phyloP scores from a whole-genome alignment of 2,113 vertebrate genomes.

The Gavialis gangeticus region DNA sequence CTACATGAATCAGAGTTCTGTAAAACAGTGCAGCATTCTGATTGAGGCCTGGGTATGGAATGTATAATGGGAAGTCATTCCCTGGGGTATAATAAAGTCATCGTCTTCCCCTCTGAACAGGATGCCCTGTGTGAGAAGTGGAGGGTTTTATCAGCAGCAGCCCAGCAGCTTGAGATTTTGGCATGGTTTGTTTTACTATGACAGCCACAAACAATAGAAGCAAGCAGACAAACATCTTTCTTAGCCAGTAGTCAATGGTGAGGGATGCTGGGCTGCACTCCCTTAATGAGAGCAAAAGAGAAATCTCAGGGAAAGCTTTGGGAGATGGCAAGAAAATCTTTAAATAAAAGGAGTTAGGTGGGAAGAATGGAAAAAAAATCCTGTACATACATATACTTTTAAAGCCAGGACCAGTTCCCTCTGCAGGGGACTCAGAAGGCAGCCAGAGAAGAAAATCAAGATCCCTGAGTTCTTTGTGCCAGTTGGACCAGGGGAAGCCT shows the following conservation, averaged over 20 bases:
- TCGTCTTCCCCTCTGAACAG: neutral
- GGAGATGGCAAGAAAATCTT: neutral
- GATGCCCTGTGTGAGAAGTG: neutral
- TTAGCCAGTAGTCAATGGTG: slow-evolving; percentile 14
- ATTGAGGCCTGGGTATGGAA: neutral
- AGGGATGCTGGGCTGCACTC: neutral
- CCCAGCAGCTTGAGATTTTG: neutral
- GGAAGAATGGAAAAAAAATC: neutral
- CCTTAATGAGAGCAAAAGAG: slow-evolving; percentile 20
- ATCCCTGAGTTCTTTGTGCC: slow-evolving; percentile 46
- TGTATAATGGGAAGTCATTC: neutral
- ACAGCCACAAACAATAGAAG: slow-evolving; percentile 22
- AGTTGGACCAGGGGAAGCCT: slow-evolving; percentile 25
- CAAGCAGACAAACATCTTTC: slow-evolving; percentile 29
- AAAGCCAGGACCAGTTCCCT: slow-evolving; percentile 70
- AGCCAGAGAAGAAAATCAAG: neutral
- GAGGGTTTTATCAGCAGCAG: neutral
- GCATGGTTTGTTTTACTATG: slow-evolving; percentile 29
- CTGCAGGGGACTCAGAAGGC: slow-evolving; percentile 55
- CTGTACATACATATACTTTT: slow-evolving; percentile 47
- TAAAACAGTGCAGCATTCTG: neutral
- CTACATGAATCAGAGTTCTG: neutral
- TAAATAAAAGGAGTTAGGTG: slow-evolving; percentile 11
- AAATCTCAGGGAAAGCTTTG: neutral
- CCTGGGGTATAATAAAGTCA: neutral